Evolutionary conservation across 2,113 vertebrate genomes (phyloP).

Genomic region (Chascanopsetta lugubris): DNA sequence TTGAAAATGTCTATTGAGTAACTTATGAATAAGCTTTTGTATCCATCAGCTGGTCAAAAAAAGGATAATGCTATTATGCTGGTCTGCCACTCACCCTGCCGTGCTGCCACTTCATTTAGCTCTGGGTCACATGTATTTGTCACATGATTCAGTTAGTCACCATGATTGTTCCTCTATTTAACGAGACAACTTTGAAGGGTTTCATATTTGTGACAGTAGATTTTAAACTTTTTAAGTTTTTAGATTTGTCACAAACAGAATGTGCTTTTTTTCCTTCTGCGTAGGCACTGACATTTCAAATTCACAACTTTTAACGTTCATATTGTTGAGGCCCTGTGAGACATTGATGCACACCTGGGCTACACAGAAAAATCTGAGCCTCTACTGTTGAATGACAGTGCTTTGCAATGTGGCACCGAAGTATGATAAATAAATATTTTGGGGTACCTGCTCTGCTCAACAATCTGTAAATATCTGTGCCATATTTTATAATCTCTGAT

Average conservation of each 20-base stretch:
- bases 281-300: conserved; percentile 24
- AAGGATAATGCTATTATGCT: conserved; percentile 37
- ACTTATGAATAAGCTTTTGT: conserved; percentile 63
- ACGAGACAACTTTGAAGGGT: conserved; percentile 16
- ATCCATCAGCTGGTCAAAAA: conserved; percentile 30
- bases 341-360: conserved; percentile 10
- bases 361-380: conserved; percentile 49
- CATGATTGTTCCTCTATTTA: conserved; percentile 28
- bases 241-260: conserved; percentile 30
- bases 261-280: conserved; percentile 37
- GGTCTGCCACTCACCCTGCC: conserved; percentile 33
- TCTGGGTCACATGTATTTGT: conserved; percentile 21
- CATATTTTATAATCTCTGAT: conserved; percentile 53
- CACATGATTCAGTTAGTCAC: not conserved
- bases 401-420: conserved; percentile 32
- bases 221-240: conserved; percentile 36
- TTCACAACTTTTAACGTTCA: conserved; percentile 19
- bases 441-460: conserved; percentile 37
- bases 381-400: conserved; percentile 30
- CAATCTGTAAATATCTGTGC: conserved; percentile 74
- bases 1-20: conserved; percentile 51
- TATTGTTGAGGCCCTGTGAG: conserved; percentile 20
- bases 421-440: conserved; percentile 9
- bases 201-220: conserved; percentile 30
- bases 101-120: conserved; percentile 31